Percentiles rank a stretch among this genome's conserved stretches.
Evolutionary conservation across 1,140 invertebrate species (phyloP).

Genomic region (Scaptomyza graminum): DNA sequence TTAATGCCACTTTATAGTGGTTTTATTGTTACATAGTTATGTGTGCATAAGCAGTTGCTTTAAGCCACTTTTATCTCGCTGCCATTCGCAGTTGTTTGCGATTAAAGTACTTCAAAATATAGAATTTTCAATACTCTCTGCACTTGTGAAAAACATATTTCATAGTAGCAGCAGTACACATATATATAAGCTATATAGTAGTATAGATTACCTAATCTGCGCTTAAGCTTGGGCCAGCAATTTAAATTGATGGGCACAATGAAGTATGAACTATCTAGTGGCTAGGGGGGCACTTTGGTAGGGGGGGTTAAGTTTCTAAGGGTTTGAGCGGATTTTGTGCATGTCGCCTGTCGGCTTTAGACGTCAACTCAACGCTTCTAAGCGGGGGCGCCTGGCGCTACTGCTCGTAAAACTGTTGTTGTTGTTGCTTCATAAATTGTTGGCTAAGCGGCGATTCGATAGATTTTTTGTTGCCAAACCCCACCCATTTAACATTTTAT

Average conservation of each 20-base stretch:
- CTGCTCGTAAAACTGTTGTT: conserved; percentile 27
- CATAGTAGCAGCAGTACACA: conserved; percentile 28
- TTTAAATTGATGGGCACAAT: conserved; percentile 34
- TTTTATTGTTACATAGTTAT: neutral
- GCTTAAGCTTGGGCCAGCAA: conserved; percentile 47
- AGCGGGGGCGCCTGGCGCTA: conserved; percentile 26
- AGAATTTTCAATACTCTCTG: conserved; percentile 8
- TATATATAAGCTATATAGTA: too few species aligned
- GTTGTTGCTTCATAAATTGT: conserved; percentile 67
- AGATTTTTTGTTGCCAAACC: conserved; percentile 10
- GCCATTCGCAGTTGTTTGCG: conserved; percentile 28
- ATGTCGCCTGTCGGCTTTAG: conserved; percentile 74
- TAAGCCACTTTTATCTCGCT: conserved; percentile 36
- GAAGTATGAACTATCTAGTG: neutral
- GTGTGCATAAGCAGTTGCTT: conserved; percentile 22
- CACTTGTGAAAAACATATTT: conserved; percentile 24
- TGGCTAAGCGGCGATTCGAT: conserved; percentile 57
- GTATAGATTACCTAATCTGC: conserved; percentile 43
- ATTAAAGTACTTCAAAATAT: neutral
- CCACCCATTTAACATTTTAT: conserved; percentile 24
- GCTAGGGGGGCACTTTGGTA: neutral
- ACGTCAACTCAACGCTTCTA: conserved; percentile 50
- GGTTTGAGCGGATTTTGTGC: conserved; percentile 68
- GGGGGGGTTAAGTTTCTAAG: conserved; percentile 10
- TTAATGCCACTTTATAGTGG: conserved; percentile 15